Evolutionary conservation across 2,888 invertebrate genomes (phyloP).

Genomic region (Erynnis tages): DNA sequence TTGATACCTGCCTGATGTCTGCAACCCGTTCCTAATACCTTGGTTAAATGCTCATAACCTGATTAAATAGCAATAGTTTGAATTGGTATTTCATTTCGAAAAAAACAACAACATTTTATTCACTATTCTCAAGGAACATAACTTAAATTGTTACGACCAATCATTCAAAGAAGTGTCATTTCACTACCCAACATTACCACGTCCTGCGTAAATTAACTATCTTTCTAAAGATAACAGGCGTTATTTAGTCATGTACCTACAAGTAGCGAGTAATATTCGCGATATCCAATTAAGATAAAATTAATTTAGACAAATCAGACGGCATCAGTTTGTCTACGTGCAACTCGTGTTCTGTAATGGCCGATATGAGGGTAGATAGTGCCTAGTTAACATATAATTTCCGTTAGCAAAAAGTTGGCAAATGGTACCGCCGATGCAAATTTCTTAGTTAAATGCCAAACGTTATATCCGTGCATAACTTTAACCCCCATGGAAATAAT

Average conservation of each 20-base stretch:
- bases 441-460: slow-evolving; percentile 17
- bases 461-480: slow-evolving; percentile 3
- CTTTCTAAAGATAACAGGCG: background rate
- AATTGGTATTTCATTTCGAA: no score
- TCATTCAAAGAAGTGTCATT: no score
- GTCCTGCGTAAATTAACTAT: no score
- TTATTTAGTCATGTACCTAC: background rate
- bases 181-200: no score
- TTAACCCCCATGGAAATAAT: slow-evolving; percentile 13
- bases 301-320: slow-evolving; percentile 30
- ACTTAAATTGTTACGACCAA: no score
- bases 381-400: slow-evolving; percentile 13
- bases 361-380: slow-evolving; percentile 5
- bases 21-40: no score
- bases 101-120: no score
- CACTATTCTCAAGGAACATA: no score
- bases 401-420: slow-evolving; percentile 17
- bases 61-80: no score
- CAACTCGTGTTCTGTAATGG: background rate
- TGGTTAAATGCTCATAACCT: no score
- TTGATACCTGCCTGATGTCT: no score
- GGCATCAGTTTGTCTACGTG: background rate
- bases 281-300: slow-evolving; percentile 34
- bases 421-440: slow-evolving; percentile 15
- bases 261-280: slow-evolving; percentile 19